A percentile compares a stretch with the other conserved stretches of the same genome.
Evolutionary conservation across 2,113 vertebrate genomes (phyloP).

Genomic region (Nipponia nippon): DNA sequence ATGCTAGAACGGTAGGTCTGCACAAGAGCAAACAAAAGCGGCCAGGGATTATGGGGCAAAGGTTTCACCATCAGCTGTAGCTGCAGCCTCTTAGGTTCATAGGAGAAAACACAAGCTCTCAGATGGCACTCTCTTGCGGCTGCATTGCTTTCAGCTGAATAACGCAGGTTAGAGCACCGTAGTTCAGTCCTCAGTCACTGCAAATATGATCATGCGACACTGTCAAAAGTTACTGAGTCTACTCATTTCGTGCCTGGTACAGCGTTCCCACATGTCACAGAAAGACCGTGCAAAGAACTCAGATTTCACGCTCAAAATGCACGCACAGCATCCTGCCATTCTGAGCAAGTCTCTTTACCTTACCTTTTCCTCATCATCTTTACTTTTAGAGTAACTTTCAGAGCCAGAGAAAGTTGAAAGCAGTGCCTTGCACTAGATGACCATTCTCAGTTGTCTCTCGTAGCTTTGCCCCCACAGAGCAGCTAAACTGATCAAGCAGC

Average conservation of each 20-base stretch:
- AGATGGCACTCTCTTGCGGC: too few species aligned
- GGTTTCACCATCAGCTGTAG: neutral
- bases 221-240: neutral
- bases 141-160: neutral
- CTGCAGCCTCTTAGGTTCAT: neutral
- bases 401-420: neutral
- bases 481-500: neutral
- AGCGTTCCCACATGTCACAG: neutral
- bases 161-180: neutral
- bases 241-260: accelerated
- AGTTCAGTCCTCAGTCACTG: neutral
- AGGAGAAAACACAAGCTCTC: neutral
- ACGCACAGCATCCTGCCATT: neutral
- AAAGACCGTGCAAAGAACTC: neutral
- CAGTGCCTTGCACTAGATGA: neutral
- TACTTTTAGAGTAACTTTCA: neutral
- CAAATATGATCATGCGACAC: accelerated
- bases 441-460: accelerated
- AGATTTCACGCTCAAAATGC: neutral
- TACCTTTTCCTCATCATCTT: neutral
- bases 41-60: neutral
- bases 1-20: neutral
- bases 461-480: neutral
- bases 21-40: neutral
- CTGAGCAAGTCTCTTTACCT: neutral